Conservation (phyloP, 1,140 invertebrate genomes). For the Leucophenga varia region DNA sequence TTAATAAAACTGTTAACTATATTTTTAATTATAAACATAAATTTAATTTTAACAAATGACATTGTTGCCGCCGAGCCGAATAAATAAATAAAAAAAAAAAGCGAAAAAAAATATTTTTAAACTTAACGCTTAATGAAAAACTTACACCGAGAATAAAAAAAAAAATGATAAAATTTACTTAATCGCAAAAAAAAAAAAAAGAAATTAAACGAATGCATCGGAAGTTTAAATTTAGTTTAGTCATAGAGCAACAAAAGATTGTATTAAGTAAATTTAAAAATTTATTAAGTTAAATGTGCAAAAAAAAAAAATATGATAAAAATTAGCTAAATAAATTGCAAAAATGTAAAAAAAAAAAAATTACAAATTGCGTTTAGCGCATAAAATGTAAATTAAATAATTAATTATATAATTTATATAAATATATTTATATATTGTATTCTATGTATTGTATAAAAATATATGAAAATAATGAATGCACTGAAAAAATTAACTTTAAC, state of each 20-base stretch:
- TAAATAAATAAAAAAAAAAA: constrained; percentile 27
- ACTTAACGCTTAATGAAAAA: no score
- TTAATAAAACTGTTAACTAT: no score
- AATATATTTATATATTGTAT: no score
- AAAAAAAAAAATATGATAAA: constrained; percentile 30
- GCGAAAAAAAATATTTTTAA: constrained; percentile 8
- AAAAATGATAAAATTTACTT: constrained; percentile 13
- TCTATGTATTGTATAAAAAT: no score
- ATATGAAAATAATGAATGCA: no score
- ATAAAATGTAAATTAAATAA: no score
- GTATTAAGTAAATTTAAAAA: constrained; percentile 30
- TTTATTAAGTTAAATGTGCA: constrained; percentile 9
- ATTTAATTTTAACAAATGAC: constrained; percentile 15
- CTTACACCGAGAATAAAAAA: background rate
- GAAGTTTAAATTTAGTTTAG: no score
- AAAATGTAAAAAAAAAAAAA: constrained; percentile 13
- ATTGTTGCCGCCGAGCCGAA: constrained; percentile 54
- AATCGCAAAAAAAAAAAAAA: no score
- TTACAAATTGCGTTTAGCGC: background rate
- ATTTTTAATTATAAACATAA: constrained; percentile 16
- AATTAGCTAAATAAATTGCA: constrained; percentile 24
- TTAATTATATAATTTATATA: no score
- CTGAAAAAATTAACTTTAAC: no score
- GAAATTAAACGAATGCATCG: no score
- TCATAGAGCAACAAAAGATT: constrained; percentile 26